phyloP scores from a whole-genome alignment of 2,797 vertebrate genomes.

The Pampus argenteus region DNA sequence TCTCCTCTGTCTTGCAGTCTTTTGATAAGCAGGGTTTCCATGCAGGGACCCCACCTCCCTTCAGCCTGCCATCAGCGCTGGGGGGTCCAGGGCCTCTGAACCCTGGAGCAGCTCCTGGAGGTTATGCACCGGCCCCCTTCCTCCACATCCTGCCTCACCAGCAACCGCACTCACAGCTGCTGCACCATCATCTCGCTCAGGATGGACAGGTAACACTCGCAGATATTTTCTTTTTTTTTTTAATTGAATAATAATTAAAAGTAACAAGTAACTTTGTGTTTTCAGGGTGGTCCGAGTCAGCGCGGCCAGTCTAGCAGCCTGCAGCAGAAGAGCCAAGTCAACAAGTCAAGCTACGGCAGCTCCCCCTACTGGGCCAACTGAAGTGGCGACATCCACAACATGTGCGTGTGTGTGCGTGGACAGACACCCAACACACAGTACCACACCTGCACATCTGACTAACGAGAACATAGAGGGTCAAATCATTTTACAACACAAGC shows the following conservation, averaged over 20 bases:
- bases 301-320: conserved; percentile 93
- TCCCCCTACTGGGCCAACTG: conserved; percentile 98
- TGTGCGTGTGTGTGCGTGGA: conserved; percentile 26
- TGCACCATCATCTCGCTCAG: conserved; percentile 96
- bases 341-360: conserved; percentile 94
- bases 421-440: conserved; percentile 43
- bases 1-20: conserved; percentile 78
- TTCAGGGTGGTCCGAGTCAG: conserved; percentile 90
- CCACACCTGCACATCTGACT: conserved; percentile 75
- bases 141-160: conserved; percentile 97
- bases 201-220: conserved; percentile 91
- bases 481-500: conserved; percentile 77
- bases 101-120: conserved; percentile 89
- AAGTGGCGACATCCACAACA: conserved; percentile 52
- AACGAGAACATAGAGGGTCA: conserved; percentile 80
- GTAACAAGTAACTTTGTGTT: too few relatives aligned
- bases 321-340: conserved; percentile 98
- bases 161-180: conserved; percentile 96
- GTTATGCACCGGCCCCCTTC: conserved; percentile 93
- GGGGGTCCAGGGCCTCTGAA: conserved; percentile 93
- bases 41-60: conserved; percentile 93
- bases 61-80: conserved; percentile 94
- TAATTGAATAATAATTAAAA: too few relatives aligned
- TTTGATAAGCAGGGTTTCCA: conserved; percentile 99
- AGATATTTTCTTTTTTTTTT: too few relatives aligned